Evolutionary conservation across 2,888 invertebrate species (phyloP).

Genomic region (Limenitis camilla): DNA sequence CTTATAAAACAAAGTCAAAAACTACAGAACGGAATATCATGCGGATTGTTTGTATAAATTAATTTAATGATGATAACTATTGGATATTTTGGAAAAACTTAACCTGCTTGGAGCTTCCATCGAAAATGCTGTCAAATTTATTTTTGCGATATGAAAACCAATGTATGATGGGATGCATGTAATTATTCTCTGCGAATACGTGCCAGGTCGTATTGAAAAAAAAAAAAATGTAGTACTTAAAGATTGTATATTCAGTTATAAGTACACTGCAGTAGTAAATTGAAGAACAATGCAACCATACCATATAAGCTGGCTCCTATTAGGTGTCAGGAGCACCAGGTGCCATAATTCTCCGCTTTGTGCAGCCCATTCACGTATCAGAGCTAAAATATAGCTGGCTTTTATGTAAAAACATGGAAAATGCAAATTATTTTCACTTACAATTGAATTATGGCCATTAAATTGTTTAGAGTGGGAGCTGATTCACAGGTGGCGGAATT

Average conservation of each 20-base stretch:
- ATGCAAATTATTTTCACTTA: neutral
- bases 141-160: too few species aligned
- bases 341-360: slow-evolving; percentile 16
- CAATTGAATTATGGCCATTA: neutral
- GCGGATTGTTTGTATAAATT: too few species aligned
- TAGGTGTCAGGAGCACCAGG: slow-evolving; percentile 11
- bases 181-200: too few species aligned
- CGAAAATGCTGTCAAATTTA: too few species aligned
- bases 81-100: too few species aligned
- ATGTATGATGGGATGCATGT: too few species aligned
- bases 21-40: too few species aligned
- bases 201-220: neutral
- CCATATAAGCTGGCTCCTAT: neutral
- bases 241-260: neutral
- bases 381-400: neutral
- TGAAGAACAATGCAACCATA: neutral
- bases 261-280: neutral
- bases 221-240: neutral
- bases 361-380: slow-evolving; percentile 7
- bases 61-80: too few species aligned
- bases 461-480: too few species aligned
- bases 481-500: too few species aligned
- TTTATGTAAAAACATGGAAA: neutral
- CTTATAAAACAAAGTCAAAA: too few species aligned
- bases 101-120: too few species aligned